Evolutionary conservation across 2,888 invertebrate species (phyloP), one percentile per base, ranked within the genome.

Genomic region (Aelia acuminata): DNA sequence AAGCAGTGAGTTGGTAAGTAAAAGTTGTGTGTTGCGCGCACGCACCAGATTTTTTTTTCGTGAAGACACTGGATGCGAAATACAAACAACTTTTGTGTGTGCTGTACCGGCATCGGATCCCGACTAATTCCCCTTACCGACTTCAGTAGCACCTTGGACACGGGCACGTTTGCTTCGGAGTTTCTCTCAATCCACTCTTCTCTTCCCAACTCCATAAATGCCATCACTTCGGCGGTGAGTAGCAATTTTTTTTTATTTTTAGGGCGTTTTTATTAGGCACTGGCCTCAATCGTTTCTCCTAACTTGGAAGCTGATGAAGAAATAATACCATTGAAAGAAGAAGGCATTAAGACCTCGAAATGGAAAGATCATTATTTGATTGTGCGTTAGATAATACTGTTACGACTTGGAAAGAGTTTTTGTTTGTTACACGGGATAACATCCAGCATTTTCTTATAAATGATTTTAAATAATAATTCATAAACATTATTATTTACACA

Each of bases 251-350:
- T 31, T 63, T 63, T 63, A 63, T 63, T 31, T 63, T 63, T 31
- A 15, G 15, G 63, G 15, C 31, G 3, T 31, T 63, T 63, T 15
- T 31, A 63, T 63, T 63, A 31, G 63, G 63, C 63, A 18, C 31
- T 63, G 63, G 26, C 63, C 63, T 63, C 63, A 63, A 63, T 63
- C 63, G 63, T 18, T 31, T 63, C 63, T 63, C 13, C 63, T 7
- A 31, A 63, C 63, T 63, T 31, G 63, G 63, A 63, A 63, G 18
- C 4, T 31, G 31, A 63, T 63, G 63, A 31, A 31, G 63, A 63
- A 63, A 63, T 63, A 63, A 63, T 63, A 31, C 63, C 63, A 31
- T 31, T 63, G 26, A 63, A 63, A 18, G 26, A 63, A 63, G 18
- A 18, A 31, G 63, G 63, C 31, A 31, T 31, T 18, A 31, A 63